Percentiles rank a stretch among this genome's conserved stretches.
These are phyloP conservation scores for Gobius niger DNA, from an alignment of 2,113 vertebrate species.

Conservation along the genomic window DNA sequence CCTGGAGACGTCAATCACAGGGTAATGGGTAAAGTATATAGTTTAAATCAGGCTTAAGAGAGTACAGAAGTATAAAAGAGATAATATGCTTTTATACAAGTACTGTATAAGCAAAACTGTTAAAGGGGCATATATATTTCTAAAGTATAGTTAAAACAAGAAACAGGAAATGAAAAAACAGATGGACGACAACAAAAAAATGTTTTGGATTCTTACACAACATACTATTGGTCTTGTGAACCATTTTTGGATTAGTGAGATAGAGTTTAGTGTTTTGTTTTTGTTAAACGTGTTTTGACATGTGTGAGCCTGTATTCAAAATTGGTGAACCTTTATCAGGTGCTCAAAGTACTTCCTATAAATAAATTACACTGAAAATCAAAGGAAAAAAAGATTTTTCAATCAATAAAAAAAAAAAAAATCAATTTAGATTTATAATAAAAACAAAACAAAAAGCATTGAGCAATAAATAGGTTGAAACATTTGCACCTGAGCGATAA, in stretches of 20 bases:
- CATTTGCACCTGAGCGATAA: not conserved
- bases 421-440: not conserved
- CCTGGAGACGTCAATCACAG: slow-evolving; percentile 33
- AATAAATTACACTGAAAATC: too few relatives aligned
- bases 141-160: not conserved
- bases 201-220: not conserved
- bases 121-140: not conserved
- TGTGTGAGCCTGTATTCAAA: too few relatives aligned
- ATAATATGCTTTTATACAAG: not conserved
- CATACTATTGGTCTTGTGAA: not conserved
- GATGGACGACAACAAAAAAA: not conserved
- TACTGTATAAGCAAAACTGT: not conserved
- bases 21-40: slow-evolving; percentile 30
- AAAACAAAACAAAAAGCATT: not conserved
- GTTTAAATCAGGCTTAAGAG: slow-evolving; percentile 42
- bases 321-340: too few relatives aligned
- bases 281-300: not conserved
- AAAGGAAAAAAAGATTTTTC: too few relatives aligned
- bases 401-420: not conserved
- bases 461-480: not conserved
- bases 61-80: slow-evolving; percentile 27
- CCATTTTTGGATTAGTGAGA: not conserved
- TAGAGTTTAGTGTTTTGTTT: not conserved
- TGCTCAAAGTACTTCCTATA: too few relatives aligned
- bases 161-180: not conserved